phyloP scores from a whole-genome alignment of 2,797 vertebrate genomes.

The Fringilla coelebs region DNA sequence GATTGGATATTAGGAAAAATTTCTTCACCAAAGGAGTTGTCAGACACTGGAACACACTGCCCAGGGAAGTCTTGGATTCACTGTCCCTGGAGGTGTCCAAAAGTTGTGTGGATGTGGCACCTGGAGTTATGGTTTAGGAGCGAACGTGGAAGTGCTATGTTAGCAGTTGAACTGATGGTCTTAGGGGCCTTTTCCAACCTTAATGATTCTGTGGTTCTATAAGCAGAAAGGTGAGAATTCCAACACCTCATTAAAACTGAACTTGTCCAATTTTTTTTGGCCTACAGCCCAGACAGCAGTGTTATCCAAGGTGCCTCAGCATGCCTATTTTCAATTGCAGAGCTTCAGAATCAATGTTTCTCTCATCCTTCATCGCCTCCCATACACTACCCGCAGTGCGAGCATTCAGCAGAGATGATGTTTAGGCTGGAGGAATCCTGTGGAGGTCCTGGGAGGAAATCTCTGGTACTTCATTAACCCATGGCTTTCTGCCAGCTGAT shows the following conservation, averaged over 20 bases:
- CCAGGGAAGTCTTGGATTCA: background rate
- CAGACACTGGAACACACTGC: background rate
- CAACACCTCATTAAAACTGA: conserved; percentile 12
- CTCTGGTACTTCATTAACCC: background rate
- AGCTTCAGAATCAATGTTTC: background rate
- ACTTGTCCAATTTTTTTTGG: background rate
- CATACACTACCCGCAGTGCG: background rate
- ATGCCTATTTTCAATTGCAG: background rate
- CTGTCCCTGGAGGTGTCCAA: too few species aligned
- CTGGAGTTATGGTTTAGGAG: background rate
- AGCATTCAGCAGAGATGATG: background rate
- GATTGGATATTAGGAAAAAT: background rate
- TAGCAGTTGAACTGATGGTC: background rate
- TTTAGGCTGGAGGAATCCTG: background rate
- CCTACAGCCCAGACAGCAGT: background rate
- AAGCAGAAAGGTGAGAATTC: background rate
- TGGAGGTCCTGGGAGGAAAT: background rate
- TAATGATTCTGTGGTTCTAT: background rate
- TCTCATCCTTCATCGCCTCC: background rate
- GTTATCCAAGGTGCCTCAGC: background rate
- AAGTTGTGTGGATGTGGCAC: background rate
- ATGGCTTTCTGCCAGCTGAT: background rate
- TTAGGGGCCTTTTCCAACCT: background rate
- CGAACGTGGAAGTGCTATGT: background rate
- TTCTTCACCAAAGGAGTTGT: background rate